A percentile compares a stretch with the other conserved stretches of the same genome.
Conservation (phyloP, 2,797 vertebrate genomes). For the Chromis chromis region DNA sequence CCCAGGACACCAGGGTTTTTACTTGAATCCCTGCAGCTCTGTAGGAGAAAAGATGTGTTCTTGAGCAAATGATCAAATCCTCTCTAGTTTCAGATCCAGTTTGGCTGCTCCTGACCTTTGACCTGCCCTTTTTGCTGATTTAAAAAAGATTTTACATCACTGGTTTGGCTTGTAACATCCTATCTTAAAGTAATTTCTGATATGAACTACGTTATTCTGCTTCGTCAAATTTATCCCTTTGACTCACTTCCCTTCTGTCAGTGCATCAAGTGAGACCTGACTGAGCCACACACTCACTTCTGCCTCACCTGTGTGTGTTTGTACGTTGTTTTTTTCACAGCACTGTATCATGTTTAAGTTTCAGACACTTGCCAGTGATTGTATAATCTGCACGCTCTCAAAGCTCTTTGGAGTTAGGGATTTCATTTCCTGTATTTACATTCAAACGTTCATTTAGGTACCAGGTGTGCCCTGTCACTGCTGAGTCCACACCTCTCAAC, state of each 20-base stretch:
- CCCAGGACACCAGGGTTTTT: neutral
- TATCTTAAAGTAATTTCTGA: neutral
- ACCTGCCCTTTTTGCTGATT: neutral
- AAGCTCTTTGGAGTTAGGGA: conserved; percentile 6
- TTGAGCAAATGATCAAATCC: conserved; percentile 8
- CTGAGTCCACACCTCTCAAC: conserved; percentile 56
- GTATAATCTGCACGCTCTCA: neutral
- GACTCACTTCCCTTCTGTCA: neutral
- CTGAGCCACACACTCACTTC: neutral
- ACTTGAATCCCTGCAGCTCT: neutral
- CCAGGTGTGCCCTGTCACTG: conserved; percentile 56
- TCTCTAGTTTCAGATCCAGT: neutral
- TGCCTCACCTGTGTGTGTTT: neutral
- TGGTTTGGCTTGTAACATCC: neutral
- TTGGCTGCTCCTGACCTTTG: conserved; percentile 23
- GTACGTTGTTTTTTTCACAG: neutral
- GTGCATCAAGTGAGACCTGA: neutral
- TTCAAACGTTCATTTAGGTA: conserved; percentile 41
- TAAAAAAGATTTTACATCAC: too few relatives aligned
- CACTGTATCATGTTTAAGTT: neutral
- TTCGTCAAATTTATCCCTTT: too few relatives aligned
- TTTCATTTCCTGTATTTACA: conserved; percentile 55
- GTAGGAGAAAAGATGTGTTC: neutral
- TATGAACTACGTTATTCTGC: neutral
- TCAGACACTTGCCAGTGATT: neutral